These are phyloP conservation scores for Clavelina lepadiformis DNA, from an alignment of 23 tunicate species.

Conservation along the genomic window DNA sequence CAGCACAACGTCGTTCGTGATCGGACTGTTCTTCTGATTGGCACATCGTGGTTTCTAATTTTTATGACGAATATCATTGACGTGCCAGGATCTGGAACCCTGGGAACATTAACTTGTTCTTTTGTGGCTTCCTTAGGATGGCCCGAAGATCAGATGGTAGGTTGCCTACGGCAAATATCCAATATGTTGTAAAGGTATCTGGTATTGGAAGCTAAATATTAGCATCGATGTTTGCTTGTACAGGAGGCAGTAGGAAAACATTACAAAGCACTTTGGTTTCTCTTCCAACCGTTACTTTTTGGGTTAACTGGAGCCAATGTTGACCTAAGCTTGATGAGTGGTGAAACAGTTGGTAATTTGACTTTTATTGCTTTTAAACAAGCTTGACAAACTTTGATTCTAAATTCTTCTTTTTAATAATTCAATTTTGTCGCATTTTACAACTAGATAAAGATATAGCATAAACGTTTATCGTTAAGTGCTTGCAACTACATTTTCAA, in stretches of 20 bases:
- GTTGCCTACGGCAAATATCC: too few species aligned
- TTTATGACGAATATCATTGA: constrained; percentile 52
- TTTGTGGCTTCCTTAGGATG: constrained; percentile 65
- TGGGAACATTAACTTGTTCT: constrained; percentile 62
- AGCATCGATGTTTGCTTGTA: too few species aligned
- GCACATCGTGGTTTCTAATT: constrained; percentile 60
- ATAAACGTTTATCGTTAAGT: too few species aligned
- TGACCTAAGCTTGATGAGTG: constrained; percentile 37
- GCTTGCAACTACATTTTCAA: too few species aligned
- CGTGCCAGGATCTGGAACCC: constrained; percentile 59
- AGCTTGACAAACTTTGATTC: too few species aligned
- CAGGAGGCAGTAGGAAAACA: constrained; percentile 53
- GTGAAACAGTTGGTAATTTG: constrained; percentile 39
- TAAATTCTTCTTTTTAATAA: too few species aligned
- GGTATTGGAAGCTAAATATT: too few species aligned
- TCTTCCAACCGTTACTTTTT: constrained; percentile 60
- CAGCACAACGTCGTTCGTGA: constrained; percentile 62
- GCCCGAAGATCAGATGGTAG: constrained; percentile 63
- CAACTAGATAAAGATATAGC: too few species aligned
- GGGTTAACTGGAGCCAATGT: constrained; percentile 68
- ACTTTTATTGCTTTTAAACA: too few species aligned
- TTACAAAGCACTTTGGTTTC: constrained; percentile 53
- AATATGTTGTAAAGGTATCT: too few species aligned
- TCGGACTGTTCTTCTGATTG: constrained; percentile 35
- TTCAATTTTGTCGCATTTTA: too few species aligned